Conservation (phyloP, 1,140 invertebrate species). For the Wiebesia pumilae region DNA sequence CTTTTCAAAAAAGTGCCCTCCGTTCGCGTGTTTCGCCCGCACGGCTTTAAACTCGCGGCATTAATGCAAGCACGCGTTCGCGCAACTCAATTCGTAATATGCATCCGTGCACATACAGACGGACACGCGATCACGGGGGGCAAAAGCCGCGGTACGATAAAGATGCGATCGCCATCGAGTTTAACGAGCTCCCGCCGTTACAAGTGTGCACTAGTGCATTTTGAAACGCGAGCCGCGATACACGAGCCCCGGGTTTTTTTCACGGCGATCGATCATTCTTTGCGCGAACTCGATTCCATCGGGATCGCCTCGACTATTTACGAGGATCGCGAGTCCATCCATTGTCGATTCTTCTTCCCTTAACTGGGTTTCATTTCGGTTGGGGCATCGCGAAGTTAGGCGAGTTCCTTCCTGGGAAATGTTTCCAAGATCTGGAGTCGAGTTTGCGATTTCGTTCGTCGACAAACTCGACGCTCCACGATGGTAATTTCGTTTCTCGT, state of each 20-base stretch:
- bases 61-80: no score
- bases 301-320: not conserved
- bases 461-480: not conserved
- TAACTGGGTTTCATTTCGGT: not conserved
- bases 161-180: not conserved
- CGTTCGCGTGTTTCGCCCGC: no score
- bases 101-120: no score
- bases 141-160: not conserved
- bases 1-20: no score
- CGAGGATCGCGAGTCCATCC: not conserved
- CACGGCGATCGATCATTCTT: slow-evolving; percentile 19
- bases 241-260: not conserved
- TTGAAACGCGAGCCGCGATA: no score
- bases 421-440: not conserved
- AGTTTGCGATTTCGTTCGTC: no score
- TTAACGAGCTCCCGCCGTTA: not conserved
- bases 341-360: not conserved
- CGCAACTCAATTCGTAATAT: no score
- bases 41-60: no score
- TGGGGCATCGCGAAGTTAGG: not conserved
- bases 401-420: not conserved
- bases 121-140: no score
- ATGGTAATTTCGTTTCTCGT: not conserved
- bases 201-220: no score
- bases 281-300: slow-evolving; percentile 1